phyloP scores from a whole-genome alignment of 2,797 vertebrate genomes.

The Takifugu rubripes region DNA sequence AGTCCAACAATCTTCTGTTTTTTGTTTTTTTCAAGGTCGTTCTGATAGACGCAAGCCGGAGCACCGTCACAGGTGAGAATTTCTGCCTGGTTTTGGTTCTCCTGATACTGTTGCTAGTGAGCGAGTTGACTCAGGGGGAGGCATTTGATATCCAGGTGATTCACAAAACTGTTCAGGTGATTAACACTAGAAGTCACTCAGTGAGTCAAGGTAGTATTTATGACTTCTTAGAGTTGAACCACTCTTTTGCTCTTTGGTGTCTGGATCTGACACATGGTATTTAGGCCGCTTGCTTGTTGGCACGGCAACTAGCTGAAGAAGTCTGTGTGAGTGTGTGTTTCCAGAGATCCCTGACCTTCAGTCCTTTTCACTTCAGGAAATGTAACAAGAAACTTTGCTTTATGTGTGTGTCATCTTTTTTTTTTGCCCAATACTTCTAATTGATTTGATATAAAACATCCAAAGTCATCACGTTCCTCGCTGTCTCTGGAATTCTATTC shows the following conservation, averaged over 20 bases:
- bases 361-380: background rate
- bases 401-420: too few relatives aligned
- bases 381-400: background rate
- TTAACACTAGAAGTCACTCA: too few relatives aligned
- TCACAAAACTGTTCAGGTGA: too few relatives aligned
- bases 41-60: slow-evolving; percentile 63
- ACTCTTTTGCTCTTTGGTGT: slow-evolving; percentile 23
- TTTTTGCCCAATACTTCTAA: too few relatives aligned
- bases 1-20: background rate
- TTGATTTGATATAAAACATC: too few relatives aligned
- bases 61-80: slow-evolving; percentile 61
- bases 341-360: background rate
- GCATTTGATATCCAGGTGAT: too few relatives aligned
- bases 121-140: too few relatives aligned
- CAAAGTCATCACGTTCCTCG: too few relatives aligned
- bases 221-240: slow-evolving; percentile 1
- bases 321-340: slow-evolving; percentile 23
- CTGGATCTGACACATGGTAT: slow-evolving; percentile 50
- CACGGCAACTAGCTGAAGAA: slow-evolving; percentile 38
- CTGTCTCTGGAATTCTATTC: background rate
- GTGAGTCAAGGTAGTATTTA: too few relatives aligned
- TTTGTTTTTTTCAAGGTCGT: slow-evolving; percentile 40
- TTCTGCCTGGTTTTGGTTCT: background rate
- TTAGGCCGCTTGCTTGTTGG: slow-evolving; percentile 38
- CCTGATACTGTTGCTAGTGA: too few relatives aligned